Conservation (phyloP, 2,113 vertebrate genomes). For the Phylloscopus trochilus region DNA sequence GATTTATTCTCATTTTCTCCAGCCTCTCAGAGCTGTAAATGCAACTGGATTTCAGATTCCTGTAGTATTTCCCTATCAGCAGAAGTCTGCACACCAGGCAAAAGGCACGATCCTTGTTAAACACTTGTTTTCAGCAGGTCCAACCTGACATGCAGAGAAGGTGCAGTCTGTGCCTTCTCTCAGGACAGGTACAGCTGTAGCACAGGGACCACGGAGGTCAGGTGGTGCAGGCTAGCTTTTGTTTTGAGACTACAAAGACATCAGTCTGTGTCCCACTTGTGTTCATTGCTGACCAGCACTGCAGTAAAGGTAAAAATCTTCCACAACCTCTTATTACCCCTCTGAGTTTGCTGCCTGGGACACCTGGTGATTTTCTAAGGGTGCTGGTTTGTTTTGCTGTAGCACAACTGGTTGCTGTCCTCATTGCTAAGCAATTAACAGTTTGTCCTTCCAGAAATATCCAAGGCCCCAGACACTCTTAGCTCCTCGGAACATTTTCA, state of each 20-base stretch:
- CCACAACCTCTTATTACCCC: not conserved
- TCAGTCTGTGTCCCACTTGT: not conserved
- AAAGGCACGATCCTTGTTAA: not conserved
- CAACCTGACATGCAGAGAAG: rapidly evolving
- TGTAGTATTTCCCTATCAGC: not conserved
- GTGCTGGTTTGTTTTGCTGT: not conserved
- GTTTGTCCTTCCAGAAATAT: constrained; percentile 25
- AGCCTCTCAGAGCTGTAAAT: not conserved
- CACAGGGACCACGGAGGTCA: not conserved
- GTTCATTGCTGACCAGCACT: not conserved
- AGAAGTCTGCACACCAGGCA: not conserved
- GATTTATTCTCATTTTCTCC: not conserved
- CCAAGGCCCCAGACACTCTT: not conserved
- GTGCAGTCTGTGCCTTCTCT: rapidly evolving
- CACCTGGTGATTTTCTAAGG: not conserved
- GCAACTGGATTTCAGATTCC: not conserved
- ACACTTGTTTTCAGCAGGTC: not conserved
- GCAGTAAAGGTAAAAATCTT: not conserved
- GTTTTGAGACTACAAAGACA: not conserved
- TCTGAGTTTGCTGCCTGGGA: not conserved
- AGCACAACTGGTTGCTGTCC: not conserved
- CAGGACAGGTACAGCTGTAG: not conserved
- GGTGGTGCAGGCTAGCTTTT: not conserved
- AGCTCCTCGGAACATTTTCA: not conserved
- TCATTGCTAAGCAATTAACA: constrained; percentile 17